phyloP scores from a whole-genome alignment of 2,797 vertebrate genomes.

The Anguilla obscura region DNA sequence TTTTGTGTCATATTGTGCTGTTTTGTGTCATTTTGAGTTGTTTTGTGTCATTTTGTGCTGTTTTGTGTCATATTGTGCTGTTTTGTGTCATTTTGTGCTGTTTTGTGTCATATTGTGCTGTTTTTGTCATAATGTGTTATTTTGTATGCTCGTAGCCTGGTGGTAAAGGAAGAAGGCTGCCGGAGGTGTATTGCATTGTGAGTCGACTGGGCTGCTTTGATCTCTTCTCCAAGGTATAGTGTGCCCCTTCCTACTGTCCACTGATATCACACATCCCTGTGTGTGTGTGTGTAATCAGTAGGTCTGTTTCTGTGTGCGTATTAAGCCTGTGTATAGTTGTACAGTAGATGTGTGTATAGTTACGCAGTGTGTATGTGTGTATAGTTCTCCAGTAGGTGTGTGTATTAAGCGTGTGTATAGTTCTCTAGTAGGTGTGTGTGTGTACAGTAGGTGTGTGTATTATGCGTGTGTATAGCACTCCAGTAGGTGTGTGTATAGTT shows the following conservation, averaged over 20 bases:
- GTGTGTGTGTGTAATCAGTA: conserved; percentile 40
- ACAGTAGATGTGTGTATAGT: conserved; percentile 38
- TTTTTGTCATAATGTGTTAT: neutral
- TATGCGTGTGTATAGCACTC: too few relatives aligned
- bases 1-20: neutral
- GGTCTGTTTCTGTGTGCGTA: conserved; percentile 45
- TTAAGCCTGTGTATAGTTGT: conserved; percentile 31
- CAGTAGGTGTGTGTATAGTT: neutral
- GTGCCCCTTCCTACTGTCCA: neutral
- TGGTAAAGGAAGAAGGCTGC: conserved; percentile 69
- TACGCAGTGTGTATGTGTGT: conserved; percentile 35
- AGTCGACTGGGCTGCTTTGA: conserved; percentile 92
- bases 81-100: neutral
- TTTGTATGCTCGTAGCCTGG: conserved; percentile 64
- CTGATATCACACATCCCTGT: conserved; percentile 36
- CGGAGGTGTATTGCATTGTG: conserved; percentile 88
- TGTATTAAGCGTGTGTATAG: too few relatives aligned
- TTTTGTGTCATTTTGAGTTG: neutral
- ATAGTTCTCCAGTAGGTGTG: too few relatives aligned
- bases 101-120: too few relatives aligned
- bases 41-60: neutral
- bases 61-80: neutral
- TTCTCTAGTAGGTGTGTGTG: too few relatives aligned
- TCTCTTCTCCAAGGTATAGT: conserved; percentile 87
- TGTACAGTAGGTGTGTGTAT: neutral